Base-by-base conservation (phyloP, 2,888 invertebrate genomes). In the Archips xylosteana region DNA sequence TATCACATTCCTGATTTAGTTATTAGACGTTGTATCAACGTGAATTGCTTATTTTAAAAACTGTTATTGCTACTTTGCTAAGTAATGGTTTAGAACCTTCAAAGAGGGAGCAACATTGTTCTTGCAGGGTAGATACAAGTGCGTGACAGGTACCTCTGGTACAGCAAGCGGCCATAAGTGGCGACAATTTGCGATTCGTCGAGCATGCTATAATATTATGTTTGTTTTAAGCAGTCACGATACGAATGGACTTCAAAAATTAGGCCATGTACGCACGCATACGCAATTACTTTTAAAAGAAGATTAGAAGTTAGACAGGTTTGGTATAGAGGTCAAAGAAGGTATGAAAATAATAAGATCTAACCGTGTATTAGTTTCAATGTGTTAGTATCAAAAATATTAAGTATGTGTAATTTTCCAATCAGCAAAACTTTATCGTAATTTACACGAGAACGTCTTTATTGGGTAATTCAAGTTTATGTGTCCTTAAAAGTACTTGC, bases 1-100 rank as follows among this genome's bases (percentile, higher is more conserved):
- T 94, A 92, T 89, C 92, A 93, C 93, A 94, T 94, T 94, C 94
- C 90, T 90, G 93, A 89, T 89, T 94, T 94, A 94, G 92, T 94
- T 92, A 94, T 94, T 92, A 92, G 91, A 81, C 80, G 80, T 87
- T 87, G 87, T 85, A 87, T 64, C 57, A 69, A 70, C 72, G 63
- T 39, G 42, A 6, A 63, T 23, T 15, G n/a, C 15, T 49, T 47
- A 42, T 32, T 32, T 15, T 62, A 36, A 36, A 6, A n/a, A 6
- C 12, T 10, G 3, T 59, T 32, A 12, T 57, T 57, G 12, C 32
- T 54, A 23, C 51, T 54, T 23, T 13, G 49, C n/a, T 49, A n/a
- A 49, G n/a, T n/a, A n/a, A 4, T 49, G n/a, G n/a, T 13, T n/a
- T 5, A 1, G 4, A 13, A 4, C 4, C 13, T 49, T 49, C 49